These are phyloP conservation scores for Gnatocerus cornutus DNA, from an alignment of 2,888 invertebrate genomes.

Conservation along the genomic window DNA sequence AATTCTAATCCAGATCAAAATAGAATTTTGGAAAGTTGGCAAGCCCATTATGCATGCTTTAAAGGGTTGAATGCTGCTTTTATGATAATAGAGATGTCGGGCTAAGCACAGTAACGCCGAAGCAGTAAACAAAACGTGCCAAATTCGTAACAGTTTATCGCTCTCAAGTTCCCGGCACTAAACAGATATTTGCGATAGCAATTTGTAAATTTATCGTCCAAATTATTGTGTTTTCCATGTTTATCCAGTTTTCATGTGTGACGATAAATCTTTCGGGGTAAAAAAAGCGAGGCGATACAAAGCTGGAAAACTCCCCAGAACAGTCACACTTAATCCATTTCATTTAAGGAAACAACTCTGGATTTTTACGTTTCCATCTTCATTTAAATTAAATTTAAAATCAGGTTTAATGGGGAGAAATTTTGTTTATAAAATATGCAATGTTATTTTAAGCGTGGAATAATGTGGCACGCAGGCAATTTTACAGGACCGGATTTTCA, in stretches of 20 bases:
- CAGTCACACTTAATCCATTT: slow-evolving; percentile 55
- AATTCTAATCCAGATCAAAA: slow-evolving; percentile 40
- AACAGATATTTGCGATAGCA: slow-evolving; percentile 51
- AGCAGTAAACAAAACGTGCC: slow-evolving; percentile 52
- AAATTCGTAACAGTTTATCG: slow-evolving; percentile 51
- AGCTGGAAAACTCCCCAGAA: slow-evolving; percentile 46
- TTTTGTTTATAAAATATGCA: slow-evolving; percentile 28
- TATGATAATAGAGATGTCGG: slow-evolving; percentile 50
- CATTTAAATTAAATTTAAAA: slow-evolving; percentile 20
- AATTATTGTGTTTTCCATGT: slow-evolving; percentile 50
- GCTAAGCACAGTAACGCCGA: slow-evolving; percentile 39
- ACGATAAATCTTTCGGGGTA: slow-evolving; percentile 37
- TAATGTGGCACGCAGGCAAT: slow-evolving; percentile 11
- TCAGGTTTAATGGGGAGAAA: slow-evolving; percentile 7
- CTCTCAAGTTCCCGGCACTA: slow-evolving; percentile 42
- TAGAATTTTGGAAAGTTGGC: slow-evolving; percentile 38
- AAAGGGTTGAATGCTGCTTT: slow-evolving; percentile 49
- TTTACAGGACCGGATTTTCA: slow-evolving; percentile 18
- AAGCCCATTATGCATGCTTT: slow-evolving; percentile 26
- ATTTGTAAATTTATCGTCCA: slow-evolving; percentile 50
- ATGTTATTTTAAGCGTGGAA: slow-evolving; percentile 26
- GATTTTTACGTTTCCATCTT: slow-evolving; percentile 5
- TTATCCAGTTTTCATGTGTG: slow-evolving; percentile 43
- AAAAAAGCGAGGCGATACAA: slow-evolving; percentile 29
- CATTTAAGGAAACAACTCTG: slow-evolving; percentile 46